Evolutionary conservation across 2,797 vertebrate species (phyloP), one percentile per base, ranked within the genome.

Genomic region (Melanotaenia maccullochi): DNA sequence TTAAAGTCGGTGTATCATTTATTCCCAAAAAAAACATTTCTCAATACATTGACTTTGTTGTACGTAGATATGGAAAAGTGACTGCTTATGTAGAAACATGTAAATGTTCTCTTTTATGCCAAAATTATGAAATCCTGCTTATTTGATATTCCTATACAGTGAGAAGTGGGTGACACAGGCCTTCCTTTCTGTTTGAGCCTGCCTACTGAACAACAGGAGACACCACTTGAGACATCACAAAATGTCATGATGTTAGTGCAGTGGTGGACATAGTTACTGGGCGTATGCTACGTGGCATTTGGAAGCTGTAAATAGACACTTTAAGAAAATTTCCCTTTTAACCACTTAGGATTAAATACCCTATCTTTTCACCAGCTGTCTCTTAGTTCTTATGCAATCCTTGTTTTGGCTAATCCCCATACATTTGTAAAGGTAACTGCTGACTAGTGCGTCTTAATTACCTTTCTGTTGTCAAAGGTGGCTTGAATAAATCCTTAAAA

Each of bases 21-120:
- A 92, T 92, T 92, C 81, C 78, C 80, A 87, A 87, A 91, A 81
- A 85, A 85, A 84, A 86, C 79, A 88, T 86, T 87, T 90, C 81
- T 85, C 86, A 77, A 74, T 92, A 92, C 88, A 91, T 87, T 65
- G 63, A 87, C 72, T 78, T 90, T 64, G 79, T 86, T 86, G 78
- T 73, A 89, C 13, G 72, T 85, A 85, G 81, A 33, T 81, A 85
- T n/a, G 70, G 81, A 87, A 87, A 89, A 80, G 79, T 85, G 84
- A 82, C 77, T 54, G 71, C 64, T 77, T 51, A 63, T 81, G 86
- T 83, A 73, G 65, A 85, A 90, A 89, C 86, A 84, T 69, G 74
- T 18, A 40, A 22, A 73, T 69, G 71, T 80, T 68, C 38, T 82
- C 51, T 72, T 56, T 71, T 58, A 82, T 76, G 78, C 84, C 80